These are phyloP conservation scores for Phycodurus eques DNA, from an alignment of 2,113 vertebrate species.

Conservation along the genomic window DNA sequence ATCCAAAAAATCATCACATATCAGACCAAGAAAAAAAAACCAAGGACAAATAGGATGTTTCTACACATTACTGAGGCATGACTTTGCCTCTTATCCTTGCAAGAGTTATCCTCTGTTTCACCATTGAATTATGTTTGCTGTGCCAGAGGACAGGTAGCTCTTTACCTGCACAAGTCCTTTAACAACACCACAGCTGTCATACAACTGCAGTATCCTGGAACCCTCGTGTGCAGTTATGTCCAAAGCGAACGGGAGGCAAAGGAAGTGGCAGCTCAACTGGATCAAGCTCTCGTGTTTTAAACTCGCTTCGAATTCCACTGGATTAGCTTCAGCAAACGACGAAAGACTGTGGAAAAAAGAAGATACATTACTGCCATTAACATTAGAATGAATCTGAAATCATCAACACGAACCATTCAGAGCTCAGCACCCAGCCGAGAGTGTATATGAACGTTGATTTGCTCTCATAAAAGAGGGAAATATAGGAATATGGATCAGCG, in stretches of 20 bases:
- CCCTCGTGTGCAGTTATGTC: slow-evolving; percentile 59
- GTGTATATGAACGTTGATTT: slow-evolving; percentile 52
- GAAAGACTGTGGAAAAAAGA: slow-evolving; percentile 39
- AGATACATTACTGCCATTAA: slow-evolving; percentile 15
- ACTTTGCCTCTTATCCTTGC: slow-evolving; percentile 13
- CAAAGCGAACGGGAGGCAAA: slow-evolving; percentile 75
- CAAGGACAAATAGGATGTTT: slow-evolving; percentile 18
- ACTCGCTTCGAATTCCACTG: slow-evolving; percentile 34
- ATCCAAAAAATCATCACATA: slow-evolving; percentile 26
- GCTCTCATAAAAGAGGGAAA: slow-evolving; percentile 55
- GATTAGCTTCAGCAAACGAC: slow-evolving; percentile 32
- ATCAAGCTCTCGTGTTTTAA: slow-evolving; percentile 51
- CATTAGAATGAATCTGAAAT: not conserved
- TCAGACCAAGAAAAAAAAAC: slow-evolving; percentile 41
- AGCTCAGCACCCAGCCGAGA: slow-evolving; percentile 58
- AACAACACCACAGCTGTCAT: slow-evolving; percentile 64
- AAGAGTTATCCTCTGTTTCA: slow-evolving; percentile 49
- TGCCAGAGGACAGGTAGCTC: not conserved
- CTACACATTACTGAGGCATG: slow-evolving; percentile 31
- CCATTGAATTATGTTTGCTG: slow-evolving; percentile 36
- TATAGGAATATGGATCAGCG: slow-evolving; percentile 57
- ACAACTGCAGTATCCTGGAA: slow-evolving; percentile 57
- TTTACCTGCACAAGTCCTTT: slow-evolving; percentile 70
- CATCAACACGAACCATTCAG: slow-evolving; percentile 57
- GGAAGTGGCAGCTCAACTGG: slow-evolving; percentile 70